A percentile compares a stretch with the other conserved stretches of the same genome.
Conservation (phyloP, 1,140 invertebrate species). For the Papilio xuthus region DNA sequence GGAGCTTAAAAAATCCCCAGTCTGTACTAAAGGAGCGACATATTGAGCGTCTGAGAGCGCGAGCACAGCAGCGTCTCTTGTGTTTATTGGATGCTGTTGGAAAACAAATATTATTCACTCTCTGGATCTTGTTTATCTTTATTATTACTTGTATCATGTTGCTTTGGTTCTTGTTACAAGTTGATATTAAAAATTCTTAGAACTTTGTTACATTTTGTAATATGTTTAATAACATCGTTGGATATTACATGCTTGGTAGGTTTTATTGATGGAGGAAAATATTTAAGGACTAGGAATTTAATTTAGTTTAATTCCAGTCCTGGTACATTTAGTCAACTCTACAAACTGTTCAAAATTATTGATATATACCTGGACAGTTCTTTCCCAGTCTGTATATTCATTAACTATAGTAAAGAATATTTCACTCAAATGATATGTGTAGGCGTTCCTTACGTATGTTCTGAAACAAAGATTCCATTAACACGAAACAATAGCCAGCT, state of each 20-base stretch:
- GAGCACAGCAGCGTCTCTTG: constrained; percentile 94
- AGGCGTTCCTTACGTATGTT: constrained; percentile 96
- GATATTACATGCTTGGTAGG: background rate
- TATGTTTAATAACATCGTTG: background rate
- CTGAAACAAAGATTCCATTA: constrained; percentile 73
- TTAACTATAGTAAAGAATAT: constrained; percentile 98
- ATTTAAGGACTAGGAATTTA: too few relatives aligned
- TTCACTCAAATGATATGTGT: constrained; percentile 96
- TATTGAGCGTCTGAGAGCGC: constrained; percentile 96
- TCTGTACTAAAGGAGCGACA: constrained; percentile 92
- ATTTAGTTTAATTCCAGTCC: too few relatives aligned
- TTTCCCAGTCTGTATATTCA: constrained; percentile 98
- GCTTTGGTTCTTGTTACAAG: background rate
- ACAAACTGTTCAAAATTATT: background rate
- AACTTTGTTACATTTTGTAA: background rate
- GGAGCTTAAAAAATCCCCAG: constrained; percentile 88
- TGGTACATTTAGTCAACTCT: too few relatives aligned
- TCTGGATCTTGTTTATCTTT: constrained; percentile 1
- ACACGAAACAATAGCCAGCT: constrained; percentile 17
- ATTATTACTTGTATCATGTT: constrained; percentile 2
- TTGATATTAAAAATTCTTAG: background rate
- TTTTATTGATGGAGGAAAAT: background rate
- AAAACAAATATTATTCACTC: constrained; percentile 35
- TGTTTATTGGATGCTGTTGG: constrained; percentile 92
- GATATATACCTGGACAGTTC: constrained; percentile 85